Base-by-base conservation (phyloP, 64 coral and sea anemone species). In the Actinia equina region DNA sequence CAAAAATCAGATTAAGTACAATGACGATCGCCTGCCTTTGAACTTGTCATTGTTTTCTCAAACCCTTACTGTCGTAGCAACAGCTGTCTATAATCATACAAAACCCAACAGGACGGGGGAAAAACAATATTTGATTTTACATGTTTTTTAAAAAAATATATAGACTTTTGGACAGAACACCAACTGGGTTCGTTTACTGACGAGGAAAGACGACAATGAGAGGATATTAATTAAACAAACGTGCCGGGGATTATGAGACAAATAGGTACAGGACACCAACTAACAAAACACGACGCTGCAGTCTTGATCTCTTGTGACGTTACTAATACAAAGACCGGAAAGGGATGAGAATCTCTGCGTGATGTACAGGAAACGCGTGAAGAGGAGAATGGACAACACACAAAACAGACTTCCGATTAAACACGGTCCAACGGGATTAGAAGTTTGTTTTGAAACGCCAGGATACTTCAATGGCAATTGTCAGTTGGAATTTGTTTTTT, bases 341-440 rank as follows among this genome's bases (percentile, higher is more conserved):
- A 74, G 25, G 9, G 25, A 41, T 11, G 26, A 74, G 69, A 10
- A 74, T 42, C 69, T 26, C 69, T 74, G 69, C 25, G 69, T 74
- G 69, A 74, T 74, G 26, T 42, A 74, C 69, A 74, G 69, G 69
- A 74, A 74, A 74, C 69, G 69, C 23, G 12, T 74, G 69, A 74
- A 74, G 69, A 74, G 69, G 69, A 74, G 11, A 74, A 74, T 13
- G 19, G 22, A n/a, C 62, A 65, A 65, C 22, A 65, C 9, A 23
- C 7, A 65, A 65, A 74, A 26, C n/a, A 30, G 1, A 26, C 69
- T 41, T 30, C 69, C 69, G 25, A 30, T 74, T 14, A 41, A 74
- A 26, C 69, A 74, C 69, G 26, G n/a, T 41, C 69, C 10, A 41
- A 30, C 25, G 3, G 0, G 27, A 74, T 74, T 14, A 60, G 4